Conservation (phyloP, 2,797 vertebrate species). For the Sebastiscus albofasciatus region DNA sequence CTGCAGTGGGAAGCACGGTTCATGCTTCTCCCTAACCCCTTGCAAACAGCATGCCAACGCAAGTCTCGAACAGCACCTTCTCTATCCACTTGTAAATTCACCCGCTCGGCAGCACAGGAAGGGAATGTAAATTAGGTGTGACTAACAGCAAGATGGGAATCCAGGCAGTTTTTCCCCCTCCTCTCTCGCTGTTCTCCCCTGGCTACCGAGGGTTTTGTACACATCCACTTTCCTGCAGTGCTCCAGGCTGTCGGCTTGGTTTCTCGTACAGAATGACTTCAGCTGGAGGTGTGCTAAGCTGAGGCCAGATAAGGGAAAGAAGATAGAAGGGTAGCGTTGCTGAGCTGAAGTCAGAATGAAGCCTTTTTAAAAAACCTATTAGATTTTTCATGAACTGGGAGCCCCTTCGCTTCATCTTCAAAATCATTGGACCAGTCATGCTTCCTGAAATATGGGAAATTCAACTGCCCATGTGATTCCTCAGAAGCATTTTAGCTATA, state of each 20-base stretch:
- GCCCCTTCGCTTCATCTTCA: constrained; percentile 29
- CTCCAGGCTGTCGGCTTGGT: constrained; percentile 69
- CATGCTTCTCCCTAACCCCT: constrained; percentile 64
- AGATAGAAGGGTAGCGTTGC: constrained; percentile 48
- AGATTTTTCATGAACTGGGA: constrained; percentile 37
- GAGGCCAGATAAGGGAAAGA: constrained; percentile 45
- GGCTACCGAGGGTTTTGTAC: constrained; percentile 73
- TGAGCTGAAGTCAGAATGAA: constrained; percentile 40
- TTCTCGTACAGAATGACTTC: constrained; percentile 71
- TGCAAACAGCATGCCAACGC: constrained; percentile 75
- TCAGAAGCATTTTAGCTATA: not conserved
- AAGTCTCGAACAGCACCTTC: constrained; percentile 74
- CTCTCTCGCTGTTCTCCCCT: constrained; percentile 62
- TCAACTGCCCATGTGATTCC: constrained; percentile 19
- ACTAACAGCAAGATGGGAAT: constrained; percentile 79
- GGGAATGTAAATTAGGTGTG: constrained; percentile 83
- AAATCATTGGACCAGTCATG: not conserved
- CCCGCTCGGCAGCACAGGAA: constrained; percentile 72
- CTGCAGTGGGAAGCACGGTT: constrained; percentile 62
- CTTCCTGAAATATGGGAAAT: constrained; percentile 33
- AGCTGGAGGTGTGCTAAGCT: constrained; percentile 62
- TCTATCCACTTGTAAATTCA: constrained; percentile 80
- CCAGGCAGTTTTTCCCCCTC: constrained; percentile 56
- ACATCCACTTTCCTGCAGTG: constrained; percentile 73
- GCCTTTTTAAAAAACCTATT: constrained; percentile 14